Evolutionary conservation across 2,888 invertebrate species (phyloP), one percentile per base, ranked within the genome.

Genomic region (Xylota segnis): DNA sequence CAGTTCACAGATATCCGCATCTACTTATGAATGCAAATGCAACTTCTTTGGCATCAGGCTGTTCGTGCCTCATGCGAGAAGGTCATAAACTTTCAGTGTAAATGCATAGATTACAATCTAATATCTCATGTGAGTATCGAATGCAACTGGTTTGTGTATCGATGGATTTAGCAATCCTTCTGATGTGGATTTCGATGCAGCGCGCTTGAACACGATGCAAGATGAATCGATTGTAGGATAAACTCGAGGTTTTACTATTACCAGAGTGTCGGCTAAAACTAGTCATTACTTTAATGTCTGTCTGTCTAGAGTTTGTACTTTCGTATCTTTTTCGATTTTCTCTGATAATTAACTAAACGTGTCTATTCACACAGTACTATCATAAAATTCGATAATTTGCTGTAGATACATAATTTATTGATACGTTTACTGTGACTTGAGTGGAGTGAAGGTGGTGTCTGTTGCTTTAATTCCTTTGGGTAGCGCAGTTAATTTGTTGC

Each of bases 51-150:
- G n/a, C 14, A 56, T 4, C 10, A 5, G 9, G 16, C n/a, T 4
- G 37, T 4, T 18, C 50, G 50, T 65, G n/a, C 50, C 37, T 23
- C 45, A 9, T 29, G n/a, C 45, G 29, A 12, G 58, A 71, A 70
- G 72, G 72, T 72, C 72, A 72, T 59, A 72, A 61, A 72, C 34
- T 40, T 37, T 50, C 37, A 27, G 50, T 47, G 61, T 61, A 29
- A 61, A 72, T 14, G 6, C 27, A 37, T 4, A 72, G 72, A 72
- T 72, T 56, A 61, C 37, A 27, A 72, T 59, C 72, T 50, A 72
- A 40, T 70, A 43, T 56, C 70, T 72, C 61, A 72, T 50, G 32
- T 37, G 40, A 16, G 23, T 37, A 12, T 37, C 37, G 47, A 34
- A n/a, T 61, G 27, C 12, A 59, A 72, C 59, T 72, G 72, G 61